Percentiles rank a stretch among this genome's conserved stretches.
Evolutionary conservation across 2,888 invertebrate species (phyloP).

Genomic region (Scelioninae gen. 1): DNA sequence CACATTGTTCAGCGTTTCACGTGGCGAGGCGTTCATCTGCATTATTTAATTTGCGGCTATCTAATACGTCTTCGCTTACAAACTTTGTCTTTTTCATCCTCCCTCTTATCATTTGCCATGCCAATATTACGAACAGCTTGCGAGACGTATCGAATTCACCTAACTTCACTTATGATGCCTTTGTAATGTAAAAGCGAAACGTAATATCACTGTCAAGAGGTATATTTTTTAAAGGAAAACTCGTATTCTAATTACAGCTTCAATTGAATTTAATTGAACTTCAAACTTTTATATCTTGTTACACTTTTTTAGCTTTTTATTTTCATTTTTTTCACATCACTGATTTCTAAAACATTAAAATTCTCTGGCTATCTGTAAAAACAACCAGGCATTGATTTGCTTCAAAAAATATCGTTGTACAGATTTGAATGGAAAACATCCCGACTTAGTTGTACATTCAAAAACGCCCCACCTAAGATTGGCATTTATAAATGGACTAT

Average conservation of each 20-base stretch:
- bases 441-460: too few species aligned
- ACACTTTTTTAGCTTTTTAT: too few species aligned
- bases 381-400: too few species aligned
- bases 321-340: too few species aligned
- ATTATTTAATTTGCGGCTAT: conserved; percentile 58
- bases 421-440: too few species aligned
- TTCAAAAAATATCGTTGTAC: too few species aligned
- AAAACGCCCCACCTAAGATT: too few species aligned
- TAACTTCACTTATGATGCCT: conserved; percentile 42
- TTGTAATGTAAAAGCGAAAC: conserved; percentile 59
- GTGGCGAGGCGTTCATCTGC: conserved; percentile 36
- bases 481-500: too few species aligned
- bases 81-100: conserved; percentile 17
- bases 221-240: conserved; percentile 20
- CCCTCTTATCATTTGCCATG: conserved; percentile 27
- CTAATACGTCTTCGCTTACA: conserved; percentile 37
- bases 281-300: too few species aligned
- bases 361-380: too few species aligned
- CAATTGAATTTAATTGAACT: conserved; percentile 28
- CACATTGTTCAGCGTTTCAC: conserved; percentile 67
- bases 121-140: conserved; percentile 29
- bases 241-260: neutral
- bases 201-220: conserved; percentile 50
- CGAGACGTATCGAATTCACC: conserved; percentile 54
- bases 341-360: too few species aligned